These are phyloP conservation scores for Limnephilus lunatus DNA, from an alignment of 2,888 invertebrate species.

Conservation along the genomic window DNA sequence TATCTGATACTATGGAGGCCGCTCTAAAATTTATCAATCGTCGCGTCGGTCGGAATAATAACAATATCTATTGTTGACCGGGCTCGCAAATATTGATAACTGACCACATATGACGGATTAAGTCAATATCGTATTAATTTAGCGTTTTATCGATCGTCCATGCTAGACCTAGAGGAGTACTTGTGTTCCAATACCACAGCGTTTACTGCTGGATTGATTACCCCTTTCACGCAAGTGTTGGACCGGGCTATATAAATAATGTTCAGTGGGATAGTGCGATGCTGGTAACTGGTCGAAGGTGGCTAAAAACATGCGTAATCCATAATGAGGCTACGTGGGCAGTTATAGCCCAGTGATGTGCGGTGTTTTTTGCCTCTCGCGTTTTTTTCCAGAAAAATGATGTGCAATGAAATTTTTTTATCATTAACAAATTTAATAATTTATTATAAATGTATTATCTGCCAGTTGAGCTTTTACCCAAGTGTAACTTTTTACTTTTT, in stretches of 20 bases:
- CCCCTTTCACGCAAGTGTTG: slow-evolving; percentile 17
- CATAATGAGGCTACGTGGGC: background rate
- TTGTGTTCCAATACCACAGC: background rate
- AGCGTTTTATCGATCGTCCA: too few relatives aligned
- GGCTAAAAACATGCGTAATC: background rate
- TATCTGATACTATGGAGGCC: too few relatives aligned
- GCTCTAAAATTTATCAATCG: too few relatives aligned
- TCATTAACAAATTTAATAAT: too few relatives aligned
- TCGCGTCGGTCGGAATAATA: too few relatives aligned
- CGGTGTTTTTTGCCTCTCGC: background rate
- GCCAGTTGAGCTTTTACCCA: too few relatives aligned
- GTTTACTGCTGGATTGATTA: slow-evolving; percentile 12
- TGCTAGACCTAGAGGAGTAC: background rate
- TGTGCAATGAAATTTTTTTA: background rate
- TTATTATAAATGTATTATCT: too few relatives aligned
- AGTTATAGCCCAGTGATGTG: background rate
- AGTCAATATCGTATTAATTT: too few relatives aligned
- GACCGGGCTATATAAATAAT: background rate
- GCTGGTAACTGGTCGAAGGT: background rate
- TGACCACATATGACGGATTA: too few relatives aligned
- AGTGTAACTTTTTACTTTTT: too few relatives aligned
- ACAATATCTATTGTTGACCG: too few relatives aligned
- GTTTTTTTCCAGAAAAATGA: background rate
- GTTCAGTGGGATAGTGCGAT: background rate
- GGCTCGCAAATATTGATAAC: too few relatives aligned